Base-by-base conservation (phyloP, 2,113 vertebrate genomes). In the Rhipidura dahli region DNA sequence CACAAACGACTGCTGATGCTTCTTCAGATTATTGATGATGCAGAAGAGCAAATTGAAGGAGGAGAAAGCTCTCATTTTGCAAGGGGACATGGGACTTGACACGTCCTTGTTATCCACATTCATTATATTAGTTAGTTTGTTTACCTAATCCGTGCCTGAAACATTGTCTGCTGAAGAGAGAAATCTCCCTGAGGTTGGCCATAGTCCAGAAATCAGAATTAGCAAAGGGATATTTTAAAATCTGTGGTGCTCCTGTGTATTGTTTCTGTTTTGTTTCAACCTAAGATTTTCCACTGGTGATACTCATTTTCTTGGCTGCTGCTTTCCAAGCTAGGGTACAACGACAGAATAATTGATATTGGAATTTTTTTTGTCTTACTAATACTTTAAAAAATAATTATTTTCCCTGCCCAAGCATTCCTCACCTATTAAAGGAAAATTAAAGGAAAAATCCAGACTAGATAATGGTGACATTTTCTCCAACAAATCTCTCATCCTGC, bases 61-160 rank as follows among this genome's bases (percentile, higher is more conserved):
- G 85, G 44, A 93, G 72, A 76, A 91, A 92, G 71, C 64, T 89
- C 72, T 95, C 88, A 89, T 95, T 90, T 92, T 87, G 80, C 80
- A 84, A 76, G 83, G 69, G 26, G 68, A 78, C 0, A 0, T 78
- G 83, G 78, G 44, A 47, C 56, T 90, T 64, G 26, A 7, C 45
- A 82, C 79, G 49, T 90, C 83, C 90, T 91, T 89, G 65, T 93
- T 90, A 84, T 45, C 57, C 20, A 1, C 65, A 94, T 95, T 84
- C 49, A 97, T 95, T 86, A 90, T 87, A 81, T 76, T 93, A 73
- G 68, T 95, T 96, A 47, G 88, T 90, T 97, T 94, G 94, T 93
- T 97, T 96, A 89, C 88, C 83, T 92, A 93, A 96, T 92, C 93
- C 94, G 24, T 72, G 71, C 80, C 83, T 93, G 88, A 94, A 93